A percentile compares a stretch with the other conserved stretches of the same genome.
Conservation (phyloP, 2,888 invertebrate species). For the Beris chalybata region DNA sequence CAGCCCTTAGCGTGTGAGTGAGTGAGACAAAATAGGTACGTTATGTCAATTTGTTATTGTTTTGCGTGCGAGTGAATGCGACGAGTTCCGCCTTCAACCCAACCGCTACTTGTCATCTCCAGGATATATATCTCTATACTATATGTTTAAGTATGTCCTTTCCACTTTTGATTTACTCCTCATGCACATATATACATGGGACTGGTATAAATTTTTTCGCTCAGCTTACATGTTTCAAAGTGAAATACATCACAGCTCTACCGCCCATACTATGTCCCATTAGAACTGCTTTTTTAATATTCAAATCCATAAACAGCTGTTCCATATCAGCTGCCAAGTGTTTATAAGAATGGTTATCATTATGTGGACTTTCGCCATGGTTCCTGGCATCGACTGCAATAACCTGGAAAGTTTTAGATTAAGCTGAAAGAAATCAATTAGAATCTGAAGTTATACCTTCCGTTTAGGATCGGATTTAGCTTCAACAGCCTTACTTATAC, state of each 20-base stretch:
- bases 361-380: constrained; percentile 92
- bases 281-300: constrained; percentile 66
- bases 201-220: too few relatives aligned
- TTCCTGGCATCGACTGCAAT: constrained; percentile 87
- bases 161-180: too few relatives aligned
- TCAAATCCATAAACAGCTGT: constrained; percentile 65
- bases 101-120: too few relatives aligned
- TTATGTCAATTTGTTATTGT: too few relatives aligned
- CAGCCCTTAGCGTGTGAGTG: too few relatives aligned
- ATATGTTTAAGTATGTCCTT: too few relatives aligned
- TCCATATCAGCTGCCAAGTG: constrained; percentile 75
- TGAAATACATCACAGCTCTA: constrained; percentile 83
- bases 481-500: constrained; percentile 71
- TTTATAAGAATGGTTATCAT: constrained; percentile 69
- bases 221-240: constrained; percentile 67
- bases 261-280: constrained; percentile 97
- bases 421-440: not conserved
- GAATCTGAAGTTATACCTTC: constrained; percentile 56
- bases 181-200: too few relatives aligned
- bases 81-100: too few relatives aligned
- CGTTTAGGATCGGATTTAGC: constrained; percentile 62
- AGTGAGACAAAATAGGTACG: too few relatives aligned
- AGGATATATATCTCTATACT: too few relatives aligned
- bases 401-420: constrained; percentile 56
- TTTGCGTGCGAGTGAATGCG: too few relatives aligned